Percentiles rank a stretch among this genome's conserved stretches.
Evolutionary conservation across 2,888 invertebrate species (phyloP).

Genomic region (Apomyelois bistriatella): DNA sequence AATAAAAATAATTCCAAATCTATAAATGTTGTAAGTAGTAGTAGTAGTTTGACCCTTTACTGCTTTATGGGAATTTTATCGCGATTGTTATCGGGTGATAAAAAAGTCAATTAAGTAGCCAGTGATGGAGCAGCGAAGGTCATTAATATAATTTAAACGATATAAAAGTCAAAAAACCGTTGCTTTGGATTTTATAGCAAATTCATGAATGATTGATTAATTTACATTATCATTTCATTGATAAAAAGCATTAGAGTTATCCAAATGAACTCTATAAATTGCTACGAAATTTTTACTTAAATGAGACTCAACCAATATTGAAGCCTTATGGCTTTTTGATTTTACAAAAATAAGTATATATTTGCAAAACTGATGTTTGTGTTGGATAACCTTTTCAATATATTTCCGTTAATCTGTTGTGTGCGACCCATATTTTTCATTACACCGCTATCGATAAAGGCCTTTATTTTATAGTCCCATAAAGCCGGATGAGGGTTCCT

Average conservation of each 20-base stretch:
- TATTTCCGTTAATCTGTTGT: constrained; percentile 26
- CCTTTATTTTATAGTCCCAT: constrained; percentile 47
- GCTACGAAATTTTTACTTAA: no score
- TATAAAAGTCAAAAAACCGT: background rate
- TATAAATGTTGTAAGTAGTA: no score
- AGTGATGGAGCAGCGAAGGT: no score
- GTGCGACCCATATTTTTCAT: constrained; percentile 27
- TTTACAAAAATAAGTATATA: no score
- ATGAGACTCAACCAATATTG: no score
- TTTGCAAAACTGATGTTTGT: background rate
- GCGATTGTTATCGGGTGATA: background rate
- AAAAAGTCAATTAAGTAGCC: background rate
- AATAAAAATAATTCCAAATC: background rate
- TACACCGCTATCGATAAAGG: constrained; percentile 36
- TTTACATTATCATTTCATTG: background rate
- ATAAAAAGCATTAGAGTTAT: background rate
- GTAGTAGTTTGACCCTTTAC: no score
- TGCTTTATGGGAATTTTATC: background rate
- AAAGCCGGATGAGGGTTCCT: constrained; percentile 49
- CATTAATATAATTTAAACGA: no score
- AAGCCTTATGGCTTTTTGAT: no score
- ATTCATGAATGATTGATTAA: constrained; percentile 5
- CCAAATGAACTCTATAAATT: background rate
- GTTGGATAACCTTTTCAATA: constrained; percentile 13
- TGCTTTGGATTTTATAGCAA: background rate